Percentiles rank a stretch among this genome's conserved stretches.
Conservation (phyloP, 2,113 vertebrate genomes). For the Thunnus maccoyii region DNA sequence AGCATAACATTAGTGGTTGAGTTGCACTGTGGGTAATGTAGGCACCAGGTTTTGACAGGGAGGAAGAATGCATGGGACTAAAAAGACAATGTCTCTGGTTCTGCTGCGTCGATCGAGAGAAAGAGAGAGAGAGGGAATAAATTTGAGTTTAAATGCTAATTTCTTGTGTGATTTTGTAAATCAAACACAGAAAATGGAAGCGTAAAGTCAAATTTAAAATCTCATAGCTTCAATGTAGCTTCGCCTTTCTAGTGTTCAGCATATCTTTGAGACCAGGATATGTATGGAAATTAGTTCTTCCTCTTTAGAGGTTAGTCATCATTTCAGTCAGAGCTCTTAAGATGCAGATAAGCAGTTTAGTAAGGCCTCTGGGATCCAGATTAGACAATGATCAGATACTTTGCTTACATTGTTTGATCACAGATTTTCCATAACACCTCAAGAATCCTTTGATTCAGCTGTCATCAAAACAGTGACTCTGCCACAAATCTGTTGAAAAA, state of each 20-base stretch:
- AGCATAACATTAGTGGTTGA: too few relatives aligned
- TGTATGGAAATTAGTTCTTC: neutral
- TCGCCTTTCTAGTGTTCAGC: too few relatives aligned
- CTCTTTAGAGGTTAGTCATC: neutral
- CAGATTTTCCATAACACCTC: conserved; percentile 20
- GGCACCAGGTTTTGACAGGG: too few relatives aligned
- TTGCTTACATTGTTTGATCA: conserved; percentile 6
- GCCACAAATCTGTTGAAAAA: neutral
- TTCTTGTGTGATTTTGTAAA: too few relatives aligned
- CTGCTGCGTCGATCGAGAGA: too few relatives aligned
- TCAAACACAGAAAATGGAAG: neutral
- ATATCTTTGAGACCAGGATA: too few relatives aligned
- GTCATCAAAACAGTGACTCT: neutral
- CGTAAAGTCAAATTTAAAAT: neutral
- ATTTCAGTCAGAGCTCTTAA: neutral
- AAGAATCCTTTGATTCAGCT: neutral
- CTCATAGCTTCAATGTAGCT: too few relatives aligned
- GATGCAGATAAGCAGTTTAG: conserved; percentile 13
- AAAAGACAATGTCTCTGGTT: too few relatives aligned
- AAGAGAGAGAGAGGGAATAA: too few relatives aligned
- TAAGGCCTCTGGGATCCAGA: neutral
- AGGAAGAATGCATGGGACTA: too few relatives aligned
- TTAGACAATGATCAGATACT: conserved; percentile 7
- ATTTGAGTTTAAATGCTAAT: neutral
- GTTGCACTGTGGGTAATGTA: too few relatives aligned